Evolutionary conservation across 2,888 invertebrate species (phyloP), one percentile per base, ranked within the genome.

Genomic region (Agelastica alni): DNA sequence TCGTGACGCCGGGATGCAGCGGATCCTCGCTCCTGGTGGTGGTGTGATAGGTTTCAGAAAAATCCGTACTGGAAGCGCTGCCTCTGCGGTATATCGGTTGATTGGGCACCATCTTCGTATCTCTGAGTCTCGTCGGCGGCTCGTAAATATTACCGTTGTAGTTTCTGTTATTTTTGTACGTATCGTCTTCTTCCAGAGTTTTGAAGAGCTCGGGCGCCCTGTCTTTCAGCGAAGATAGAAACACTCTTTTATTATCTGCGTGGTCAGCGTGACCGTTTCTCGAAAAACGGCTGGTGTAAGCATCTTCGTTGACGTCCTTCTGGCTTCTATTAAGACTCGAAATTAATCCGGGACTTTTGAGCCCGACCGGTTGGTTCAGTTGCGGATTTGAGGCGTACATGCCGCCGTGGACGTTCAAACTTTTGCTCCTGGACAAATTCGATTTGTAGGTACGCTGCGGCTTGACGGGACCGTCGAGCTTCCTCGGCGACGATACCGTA

Each of bases 281-380:
- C 1, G 78, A 79, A 65, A 83, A 83, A 68, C 83, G 78, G 43
- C 80, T 79, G 52, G 81, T 82, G 62, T 81, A 82, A 13, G 81
- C 66, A 26, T 81, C 81, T 58, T 82, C 82, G 32, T 78, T 79
- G 17, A 92, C 76, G 73, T 92, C 91, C 57, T 87, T 83, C 70
- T 91, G 90, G 74, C 91, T 91, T 60, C 92, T 83, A 72, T 88
- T 91, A 57, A 93, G 88, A 62, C 91, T 88, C 52, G 91, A 91
- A 30, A 93, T 88, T 61, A 93, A 88, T 31, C 91, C 91, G 0
- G 93, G 93, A 73, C 91, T 92, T 73, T 92, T 91, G 5, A 91
- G 77, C 51, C 89, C 85, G 59, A 84, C 85, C 0, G 86, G 87
- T 5, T 83, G 85, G 69, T 88, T 87, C 37, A 91, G 77, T 71